Evolutionary conservation across 1,140 invertebrate genomes (phyloP).

Genomic region (Portunus trituberculatus): DNA sequence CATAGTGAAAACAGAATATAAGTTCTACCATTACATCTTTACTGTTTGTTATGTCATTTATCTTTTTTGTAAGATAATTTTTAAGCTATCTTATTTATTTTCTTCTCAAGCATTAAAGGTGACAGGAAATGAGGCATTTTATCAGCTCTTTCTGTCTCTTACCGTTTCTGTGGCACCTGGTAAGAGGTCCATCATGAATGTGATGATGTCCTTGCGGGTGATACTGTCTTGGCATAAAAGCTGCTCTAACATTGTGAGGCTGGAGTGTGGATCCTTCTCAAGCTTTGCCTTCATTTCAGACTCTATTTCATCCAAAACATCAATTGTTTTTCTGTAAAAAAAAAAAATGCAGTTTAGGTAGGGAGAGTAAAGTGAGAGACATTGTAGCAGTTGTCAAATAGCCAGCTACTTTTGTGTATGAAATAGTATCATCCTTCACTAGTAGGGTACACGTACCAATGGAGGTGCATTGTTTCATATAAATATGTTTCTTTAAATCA

Average conservation of each 20-base stretch:
- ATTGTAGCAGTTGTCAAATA: too few relatives aligned
- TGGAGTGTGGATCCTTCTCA: not conserved
- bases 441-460: too few relatives aligned
- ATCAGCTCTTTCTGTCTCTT: not conserved
- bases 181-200: conserved; percentile 60
- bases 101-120: not conserved
- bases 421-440: too few relatives aligned
- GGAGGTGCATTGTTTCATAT: too few relatives aligned
- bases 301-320: not conserved
- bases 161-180: conserved; percentile 61
- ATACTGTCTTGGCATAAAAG: conserved; percentile 3
- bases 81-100: not conserved
- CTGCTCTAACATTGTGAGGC: conserved; percentile 42
- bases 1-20: too few relatives aligned
- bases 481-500: too few relatives aligned
- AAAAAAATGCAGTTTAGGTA: not conserved
- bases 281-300: not conserved
- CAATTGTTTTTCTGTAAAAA: conserved; percentile 25
- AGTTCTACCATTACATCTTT: too few relatives aligned
- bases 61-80: not conserved
- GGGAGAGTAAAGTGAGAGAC: not conserved
- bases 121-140: not conserved
- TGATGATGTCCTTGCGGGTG: conserved; percentile 54
- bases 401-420: too few relatives aligned
- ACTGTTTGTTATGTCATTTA: not conserved